phyloP scores from a whole-genome alignment of 2,113 vertebrate genomes.

The Probosciger aterrimus region DNA sequence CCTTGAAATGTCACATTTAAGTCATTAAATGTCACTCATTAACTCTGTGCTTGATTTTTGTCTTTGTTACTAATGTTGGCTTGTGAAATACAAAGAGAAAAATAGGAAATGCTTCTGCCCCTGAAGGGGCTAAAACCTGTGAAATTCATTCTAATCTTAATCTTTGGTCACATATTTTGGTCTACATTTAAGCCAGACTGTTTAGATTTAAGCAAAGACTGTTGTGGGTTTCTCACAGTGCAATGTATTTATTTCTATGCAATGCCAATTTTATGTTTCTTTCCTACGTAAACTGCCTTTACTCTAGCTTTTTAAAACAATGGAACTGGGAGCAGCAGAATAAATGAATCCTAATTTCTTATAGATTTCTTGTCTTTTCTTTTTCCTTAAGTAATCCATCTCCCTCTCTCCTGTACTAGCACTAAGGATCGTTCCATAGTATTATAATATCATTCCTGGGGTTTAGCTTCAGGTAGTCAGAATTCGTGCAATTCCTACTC shows the following conservation, averaged over 20 bases:
- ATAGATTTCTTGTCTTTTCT: rapidly evolving
- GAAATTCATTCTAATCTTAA: not conserved
- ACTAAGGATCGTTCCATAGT: not conserved
- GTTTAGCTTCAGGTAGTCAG: not conserved
- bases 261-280: not conserved
- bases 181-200: not conserved
- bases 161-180: not conserved
- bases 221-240: rapidly evolving
- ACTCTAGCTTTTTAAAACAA: not conserved
- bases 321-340: not conserved
- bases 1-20: not conserved
- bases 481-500: not conserved
- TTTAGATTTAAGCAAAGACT: not conserved
- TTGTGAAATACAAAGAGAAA: not conserved
- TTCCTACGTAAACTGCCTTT: not conserved
- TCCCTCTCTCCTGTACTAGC: not conserved
- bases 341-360: not conserved
- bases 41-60: not conserved
- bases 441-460: not conserved
- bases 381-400: not conserved
- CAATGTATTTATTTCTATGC: not conserved
- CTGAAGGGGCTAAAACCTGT: not conserved
- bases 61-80: not conserved
- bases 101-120: not conserved
- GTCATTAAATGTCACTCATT: not conserved